A percentile compares a stretch with the other conserved stretches of the same genome.
Evolutionary conservation across 2,113 vertebrate species (phyloP).

Genomic region (Neolamprologus fasciatus): DNA sequence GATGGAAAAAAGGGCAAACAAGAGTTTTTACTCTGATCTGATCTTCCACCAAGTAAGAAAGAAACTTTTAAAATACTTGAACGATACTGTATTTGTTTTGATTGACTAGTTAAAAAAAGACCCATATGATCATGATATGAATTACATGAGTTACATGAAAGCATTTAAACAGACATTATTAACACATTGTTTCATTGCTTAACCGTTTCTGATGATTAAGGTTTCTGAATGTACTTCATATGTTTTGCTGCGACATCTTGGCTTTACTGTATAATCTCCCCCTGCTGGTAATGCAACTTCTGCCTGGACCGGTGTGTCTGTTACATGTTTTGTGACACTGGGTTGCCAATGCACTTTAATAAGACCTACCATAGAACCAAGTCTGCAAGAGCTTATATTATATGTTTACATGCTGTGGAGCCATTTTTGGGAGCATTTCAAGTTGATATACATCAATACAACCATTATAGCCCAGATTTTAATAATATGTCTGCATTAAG

Average conservation of each 20-base stretch:
- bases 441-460: no score
- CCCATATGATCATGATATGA: fast-evolving
- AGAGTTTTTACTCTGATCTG: neutral
- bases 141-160: neutral
- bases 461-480: fast-evolving
- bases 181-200: neutral
- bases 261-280: neutral
- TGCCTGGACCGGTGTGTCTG: neutral
- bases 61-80: neutral
- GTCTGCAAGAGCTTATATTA: fast-evolving
- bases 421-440: no score
- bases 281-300: neutral
- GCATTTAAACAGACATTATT: neutral
- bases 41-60: neutral
- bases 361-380: no score
- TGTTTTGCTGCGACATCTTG: neutral
- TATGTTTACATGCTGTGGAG: no score
- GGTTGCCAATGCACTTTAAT: neutral
- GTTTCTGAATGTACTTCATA: neutral
- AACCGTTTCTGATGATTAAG: fast-evolving
- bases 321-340: neutral
- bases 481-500: no score
- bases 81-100: neutral
- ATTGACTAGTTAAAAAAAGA: neutral
- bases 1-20: neutral